These are phyloP conservation scores for Oceanites oceanicus DNA, from an alignment of 2,113 vertebrate genomes.

Conservation along the genomic window DNA sequence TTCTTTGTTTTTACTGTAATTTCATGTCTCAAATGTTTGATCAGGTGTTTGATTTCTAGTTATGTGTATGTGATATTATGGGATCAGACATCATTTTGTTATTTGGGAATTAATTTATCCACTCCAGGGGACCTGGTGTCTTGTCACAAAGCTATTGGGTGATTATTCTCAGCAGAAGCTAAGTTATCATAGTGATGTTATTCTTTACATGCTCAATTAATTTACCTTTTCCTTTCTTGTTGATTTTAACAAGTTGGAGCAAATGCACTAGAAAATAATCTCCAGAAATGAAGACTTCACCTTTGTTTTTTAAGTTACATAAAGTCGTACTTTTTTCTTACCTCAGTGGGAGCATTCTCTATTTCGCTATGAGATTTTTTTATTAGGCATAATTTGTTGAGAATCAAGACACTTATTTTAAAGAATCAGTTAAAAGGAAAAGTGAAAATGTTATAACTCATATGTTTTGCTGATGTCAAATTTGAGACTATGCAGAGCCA, in stretches of 20 bases:
- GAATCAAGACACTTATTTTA: background rate
- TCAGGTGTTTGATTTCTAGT: conserved; percentile 18
- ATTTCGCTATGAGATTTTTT: background rate
- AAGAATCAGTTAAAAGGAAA: background rate
- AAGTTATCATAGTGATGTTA: background rate
- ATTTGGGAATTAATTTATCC: background rate
- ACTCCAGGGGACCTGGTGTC: background rate
- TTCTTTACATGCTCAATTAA: background rate
- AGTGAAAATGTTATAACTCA: background rate
- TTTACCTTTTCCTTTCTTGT: background rate
- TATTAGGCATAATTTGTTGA: background rate
- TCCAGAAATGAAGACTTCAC: background rate
- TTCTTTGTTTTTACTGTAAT: conserved; percentile 32
- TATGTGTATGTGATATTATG: background rate
- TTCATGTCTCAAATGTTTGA: conserved; percentile 3
- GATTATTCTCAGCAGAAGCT: background rate
- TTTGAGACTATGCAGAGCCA: background rate
- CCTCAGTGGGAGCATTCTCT: background rate
- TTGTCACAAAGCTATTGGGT: background rate
- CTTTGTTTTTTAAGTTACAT: background rate
- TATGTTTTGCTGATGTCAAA: background rate
- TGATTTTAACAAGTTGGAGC: background rate
- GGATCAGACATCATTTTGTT: background rate
- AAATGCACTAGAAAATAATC: background rate
- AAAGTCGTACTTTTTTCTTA: background rate